These are phyloP conservation scores for Chamaea fasciata DNA, from an alignment of 2,113 vertebrate species.

Conservation along the genomic window DNA sequence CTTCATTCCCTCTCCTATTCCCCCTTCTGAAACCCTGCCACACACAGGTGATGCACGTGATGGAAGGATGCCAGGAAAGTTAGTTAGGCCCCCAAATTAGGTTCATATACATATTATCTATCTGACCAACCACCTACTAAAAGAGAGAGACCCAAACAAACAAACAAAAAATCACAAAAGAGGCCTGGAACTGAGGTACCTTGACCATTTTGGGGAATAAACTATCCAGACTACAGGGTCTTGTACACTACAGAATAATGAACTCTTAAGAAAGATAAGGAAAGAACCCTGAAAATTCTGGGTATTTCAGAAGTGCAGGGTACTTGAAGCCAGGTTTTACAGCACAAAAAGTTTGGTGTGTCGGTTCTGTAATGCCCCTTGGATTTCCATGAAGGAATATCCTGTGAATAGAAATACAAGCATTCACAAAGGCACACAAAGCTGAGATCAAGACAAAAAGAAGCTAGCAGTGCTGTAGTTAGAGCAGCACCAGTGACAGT, in stretches of 20 bases:
- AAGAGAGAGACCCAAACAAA: not conserved
- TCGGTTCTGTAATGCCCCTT: not conserved
- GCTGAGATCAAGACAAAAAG: not conserved
- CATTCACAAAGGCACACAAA: not conserved
- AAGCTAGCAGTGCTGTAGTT: not conserved
- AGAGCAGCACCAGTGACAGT: not conserved
- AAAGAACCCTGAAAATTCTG: not conserved
- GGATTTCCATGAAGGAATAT: not conserved
- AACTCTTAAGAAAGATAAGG: not conserved
- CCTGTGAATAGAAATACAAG: not conserved
- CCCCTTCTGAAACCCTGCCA: not conserved
- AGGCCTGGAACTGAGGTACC: not conserved
- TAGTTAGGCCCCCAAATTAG: not conserved
- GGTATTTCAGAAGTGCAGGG: not conserved
- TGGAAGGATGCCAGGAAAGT: not conserved
- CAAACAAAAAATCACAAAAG: not conserved
- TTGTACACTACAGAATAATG: not conserved
- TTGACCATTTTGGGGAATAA: not conserved
- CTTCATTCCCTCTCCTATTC: not conserved
- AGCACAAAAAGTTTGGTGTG: not conserved
- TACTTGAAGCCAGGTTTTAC: not conserved
- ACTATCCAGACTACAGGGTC: not conserved
- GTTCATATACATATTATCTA: not conserved
- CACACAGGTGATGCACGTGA: not conserved
- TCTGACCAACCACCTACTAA: not conserved